phyloP scores from a whole-genome alignment of 2,113 vertebrate genomes.

The Trogon surrucura region DNA sequence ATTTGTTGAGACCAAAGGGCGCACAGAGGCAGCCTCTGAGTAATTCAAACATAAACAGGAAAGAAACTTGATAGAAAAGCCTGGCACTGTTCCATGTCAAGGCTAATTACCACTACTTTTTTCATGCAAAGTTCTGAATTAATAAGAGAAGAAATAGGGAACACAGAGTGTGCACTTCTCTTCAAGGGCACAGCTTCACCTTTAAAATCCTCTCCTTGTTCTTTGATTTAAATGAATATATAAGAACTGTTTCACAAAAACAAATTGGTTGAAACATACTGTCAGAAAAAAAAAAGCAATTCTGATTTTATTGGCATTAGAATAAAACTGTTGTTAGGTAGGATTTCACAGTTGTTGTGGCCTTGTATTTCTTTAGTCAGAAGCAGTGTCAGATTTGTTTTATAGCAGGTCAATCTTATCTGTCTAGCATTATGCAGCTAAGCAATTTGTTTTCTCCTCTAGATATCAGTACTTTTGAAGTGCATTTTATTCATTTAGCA shows the following conservation, averaged over 20 bases:
- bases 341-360: neutral
- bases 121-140: slow-evolving; percentile 68
- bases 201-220: neutral
- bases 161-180: neutral
- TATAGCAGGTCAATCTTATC: neutral
- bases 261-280: neutral
- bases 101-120: slow-evolving; percentile 73
- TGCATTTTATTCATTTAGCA: neutral
- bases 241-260: neutral
- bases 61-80: slow-evolving; percentile 78
- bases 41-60: slow-evolving; percentile 80
- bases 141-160: slow-evolving; percentile 62
- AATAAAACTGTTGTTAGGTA: neutral
- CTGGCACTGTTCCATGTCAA: slow-evolving; percentile 68
- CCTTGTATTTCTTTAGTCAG: neutral
- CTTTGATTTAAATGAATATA: neutral
- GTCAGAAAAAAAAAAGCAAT: neutral
- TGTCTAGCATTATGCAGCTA: neutral
- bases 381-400: neutral
- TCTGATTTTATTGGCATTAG: neutral
- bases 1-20: slow-evolving; percentile 65
- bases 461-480: neutral
- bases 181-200: slow-evolving; percentile 17
- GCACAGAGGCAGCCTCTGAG: slow-evolving; percentile 64
- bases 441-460: neutral